These are phyloP conservation scores for Drosophila prostipennis DNA, from an alignment of 2,888 invertebrate species.

Conservation along the genomic window DNA sequence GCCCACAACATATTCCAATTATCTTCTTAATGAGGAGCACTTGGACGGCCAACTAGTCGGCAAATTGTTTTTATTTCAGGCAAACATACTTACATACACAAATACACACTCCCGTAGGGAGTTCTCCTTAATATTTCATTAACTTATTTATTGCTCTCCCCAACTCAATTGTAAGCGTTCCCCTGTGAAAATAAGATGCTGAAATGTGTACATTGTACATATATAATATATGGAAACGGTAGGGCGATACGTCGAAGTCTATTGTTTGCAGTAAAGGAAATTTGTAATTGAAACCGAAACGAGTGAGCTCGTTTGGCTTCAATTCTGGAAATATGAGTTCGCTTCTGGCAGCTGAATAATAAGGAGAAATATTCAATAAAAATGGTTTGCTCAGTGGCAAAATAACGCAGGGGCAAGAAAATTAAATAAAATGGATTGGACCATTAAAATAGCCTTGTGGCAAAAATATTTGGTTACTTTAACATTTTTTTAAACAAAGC, in stretches of 20 bases:
- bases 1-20: slow-evolving; percentile 13
- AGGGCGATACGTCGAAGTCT: background rate
- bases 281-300: slow-evolving; percentile 26
- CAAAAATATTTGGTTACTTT: too few species aligned
- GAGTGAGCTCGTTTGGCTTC: slow-evolving; percentile 25
- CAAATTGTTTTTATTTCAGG: slow-evolving; percentile 31
- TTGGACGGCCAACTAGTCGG: slow-evolving; percentile 4
- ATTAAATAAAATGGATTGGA: slow-evolving; percentile 5
- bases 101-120: slow-evolving; percentile 18
- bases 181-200: slow-evolving; percentile 1
- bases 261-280: slow-evolving; percentile 20
- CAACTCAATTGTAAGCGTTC: slow-evolving; percentile 35
- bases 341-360: slow-evolving; percentile 4
- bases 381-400: slow-evolving; percentile 1
- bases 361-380: slow-evolving; percentile 8
- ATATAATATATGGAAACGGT: slow-evolving; percentile 9
- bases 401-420: background rate
- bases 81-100: slow-evolving; percentile 2
- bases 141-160: slow-evolving; percentile 32
- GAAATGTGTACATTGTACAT: background rate
- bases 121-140: slow-evolving; percentile 20
- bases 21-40: slow-evolving; percentile 19
- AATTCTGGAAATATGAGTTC: slow-evolving; percentile 13
- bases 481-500: too few species aligned
- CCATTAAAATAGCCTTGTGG: background rate